Evolutionary conservation across 2,797 vertebrate species (phyloP), one percentile per base, ranked within the genome.

Genomic region (Remorina albescens): DNA sequence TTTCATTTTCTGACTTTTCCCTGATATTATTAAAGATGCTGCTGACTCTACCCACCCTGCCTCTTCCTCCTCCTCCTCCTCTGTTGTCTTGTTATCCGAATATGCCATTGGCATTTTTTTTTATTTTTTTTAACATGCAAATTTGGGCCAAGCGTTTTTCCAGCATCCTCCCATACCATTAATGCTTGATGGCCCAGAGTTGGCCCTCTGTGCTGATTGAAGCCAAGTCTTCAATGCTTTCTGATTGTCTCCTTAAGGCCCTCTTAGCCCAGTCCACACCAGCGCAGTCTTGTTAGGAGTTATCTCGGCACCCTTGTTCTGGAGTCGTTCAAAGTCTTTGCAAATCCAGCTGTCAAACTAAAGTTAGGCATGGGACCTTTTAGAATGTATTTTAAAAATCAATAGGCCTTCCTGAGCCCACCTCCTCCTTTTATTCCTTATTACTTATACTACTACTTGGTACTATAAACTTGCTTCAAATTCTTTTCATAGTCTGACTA

Each of bases 21-120:
- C 85, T 88, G 81, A 86, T 92, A 91, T 91, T 93, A 91, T 92
- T 92, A 92, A 93, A 87, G 85, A 84, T 86, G 90, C 89, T 89
- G 88, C 91, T 92, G 87, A 92, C 88, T 92, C 87, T 89, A 88
- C 88, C 88, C 76, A 71, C 85, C 87, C 85, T 76, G 69, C 82
- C 71, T 90, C 74, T 79, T 86, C 86, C 78, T 88, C 82, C 70
- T 61, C 71, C 72, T 67, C 67, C 73, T 86, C 81, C 78, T 88
- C 86, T 92, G 89, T 94, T 94, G 91, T 94, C 92, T 94, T 94
- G 92, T 92, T 92, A 93, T 91, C 86, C 71, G 51, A 90, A 86
- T 71, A 59, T 79, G 93, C 94, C 91, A 90, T 67, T 82, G 93
- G 93, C 92, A 16, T 75, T 93, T 90, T 78, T 42, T 23, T n/a